phyloP scores from a whole-genome alignment of 2,888 invertebrate genomes.

The Drosophila emarginata region DNA sequence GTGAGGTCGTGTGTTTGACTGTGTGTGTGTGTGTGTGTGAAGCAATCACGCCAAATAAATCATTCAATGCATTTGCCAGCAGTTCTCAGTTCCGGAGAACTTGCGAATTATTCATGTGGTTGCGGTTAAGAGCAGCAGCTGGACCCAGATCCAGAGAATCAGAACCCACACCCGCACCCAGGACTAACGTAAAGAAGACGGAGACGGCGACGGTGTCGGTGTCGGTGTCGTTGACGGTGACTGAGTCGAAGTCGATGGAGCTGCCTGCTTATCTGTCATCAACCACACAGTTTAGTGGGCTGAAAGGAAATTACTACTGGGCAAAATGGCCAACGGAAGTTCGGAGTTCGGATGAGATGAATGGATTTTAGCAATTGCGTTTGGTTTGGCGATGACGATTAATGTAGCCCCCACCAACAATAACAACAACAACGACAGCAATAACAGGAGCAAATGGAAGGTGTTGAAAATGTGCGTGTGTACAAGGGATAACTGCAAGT shows the following conservation, averaged over 20 bases:
- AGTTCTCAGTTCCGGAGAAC: conserved; percentile 41
- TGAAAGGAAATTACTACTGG: conserved; percentile 64
- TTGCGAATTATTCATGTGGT: conserved; percentile 68
- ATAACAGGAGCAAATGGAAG: conserved; percentile 3
- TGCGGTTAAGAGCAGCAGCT: conserved; percentile 49
- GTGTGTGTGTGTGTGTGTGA: conserved; percentile 37
- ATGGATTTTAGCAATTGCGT: conserved; percentile 41
- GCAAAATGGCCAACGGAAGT: conserved; percentile 50
- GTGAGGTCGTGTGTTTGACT: conserved; percentile 9
- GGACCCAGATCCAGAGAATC: conserved; percentile 3
- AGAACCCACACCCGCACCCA: background rate
- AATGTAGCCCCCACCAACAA: background rate
- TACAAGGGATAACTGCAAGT: conserved; percentile 7
- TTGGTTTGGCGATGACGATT: conserved; percentile 22
- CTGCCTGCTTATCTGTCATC: conserved; percentile 63
- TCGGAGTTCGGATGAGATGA: conserved; percentile 33
- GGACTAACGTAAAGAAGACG: too few species aligned
- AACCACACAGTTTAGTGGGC: conserved; percentile 74
- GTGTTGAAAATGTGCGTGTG: conserved; percentile 20
- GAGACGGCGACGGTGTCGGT: background rate
- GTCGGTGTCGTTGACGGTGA: background rate
- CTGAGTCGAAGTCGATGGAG: background rate
- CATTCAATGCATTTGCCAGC: conserved; percentile 69
- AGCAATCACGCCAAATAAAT: conserved; percentile 77
- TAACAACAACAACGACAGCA: background rate